Base-by-base conservation (phyloP, 2,888 invertebrate species). In the Melanotus villosus region DNA sequence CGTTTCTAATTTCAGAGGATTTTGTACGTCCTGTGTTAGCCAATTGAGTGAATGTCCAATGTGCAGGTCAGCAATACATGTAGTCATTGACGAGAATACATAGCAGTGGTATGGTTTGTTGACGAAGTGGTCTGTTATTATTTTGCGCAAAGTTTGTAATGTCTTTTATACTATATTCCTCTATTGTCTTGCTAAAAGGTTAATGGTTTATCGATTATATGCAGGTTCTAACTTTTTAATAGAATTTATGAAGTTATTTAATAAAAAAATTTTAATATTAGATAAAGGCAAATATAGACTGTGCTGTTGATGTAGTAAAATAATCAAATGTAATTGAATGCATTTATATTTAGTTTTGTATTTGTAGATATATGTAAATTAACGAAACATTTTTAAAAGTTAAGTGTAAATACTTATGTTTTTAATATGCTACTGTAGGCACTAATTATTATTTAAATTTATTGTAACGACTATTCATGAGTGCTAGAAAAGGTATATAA, bases 1-100 rank as follows among this genome's bases (percentile, higher is more conserved):
- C n/a, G n/a, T n/a, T n/a, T n/a, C n/a, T n/a, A 71, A 71, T 87
- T 88, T 57, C 86, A 90, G 95, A 85, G 96, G 96, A 36, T 96
- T 97, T 85, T 97, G 97, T 86, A 87, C 88, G 52, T 86, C 88
- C 10, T 96, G 96, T 86, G 91, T 93, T 10, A 87, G 90, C 65
- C 93, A 93, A 82, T 82, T 97, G 75, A 89, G 90, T 74, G 91
- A 91, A 76, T 97, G 97, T 84, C 97, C 97, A 10, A 90, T 97
- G 89, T 97, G 97, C 85, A 90, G 97, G 76, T 88, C 90, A 65
- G 84, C 86, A 52, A 92, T 93, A 76, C 85, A 86, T 76, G 84
- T 87, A 78, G 83, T 87, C 47, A 79, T 84, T 65, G 82, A 84
- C 62, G 87, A 86, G 73, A 84, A 82, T 80, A 85, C 84, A 77